Conservation (phyloP, 2,888 invertebrate genomes). For the Andrena dorsata region DNA sequence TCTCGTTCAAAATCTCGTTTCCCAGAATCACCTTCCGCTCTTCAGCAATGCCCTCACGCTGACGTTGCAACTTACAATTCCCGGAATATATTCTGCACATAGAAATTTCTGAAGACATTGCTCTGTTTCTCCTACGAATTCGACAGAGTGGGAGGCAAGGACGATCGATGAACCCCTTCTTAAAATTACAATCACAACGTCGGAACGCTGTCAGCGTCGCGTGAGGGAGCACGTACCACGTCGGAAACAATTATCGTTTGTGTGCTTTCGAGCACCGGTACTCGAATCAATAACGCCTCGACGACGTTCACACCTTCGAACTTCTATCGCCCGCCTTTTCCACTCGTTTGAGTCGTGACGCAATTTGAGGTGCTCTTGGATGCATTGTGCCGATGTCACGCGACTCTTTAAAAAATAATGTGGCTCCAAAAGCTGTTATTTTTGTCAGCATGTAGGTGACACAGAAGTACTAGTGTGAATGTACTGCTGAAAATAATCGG, state of each 20-base stretch:
- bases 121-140: background rate
- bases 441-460: background rate
- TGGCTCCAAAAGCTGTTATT: background rate
- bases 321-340: background rate
- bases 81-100: too few species aligned
- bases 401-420: background rate
- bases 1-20: too few species aligned
- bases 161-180: conserved; percentile 2
- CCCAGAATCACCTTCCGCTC: too few species aligned
- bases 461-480: background rate
- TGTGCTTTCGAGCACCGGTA: background rate
- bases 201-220: conserved; percentile 13
- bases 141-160: background rate
- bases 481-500: background rate
- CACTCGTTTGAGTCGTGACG: background rate
- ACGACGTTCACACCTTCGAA: background rate
- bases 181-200: background rate
- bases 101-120: too few species aligned
- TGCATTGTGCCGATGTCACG: background rate
- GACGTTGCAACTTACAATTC: too few species aligned
- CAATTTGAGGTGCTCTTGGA: background rate
- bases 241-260: conserved; percentile 20
- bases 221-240: background rate
- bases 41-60: too few species aligned
- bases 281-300: conserved; percentile 12